A percentile compares a stretch with the other conserved stretches of the same genome.
These are phyloP conservation scores for Alsophila aescularia DNA, from an alignment of 2,888 invertebrate species.

Conservation along the genomic window DNA sequence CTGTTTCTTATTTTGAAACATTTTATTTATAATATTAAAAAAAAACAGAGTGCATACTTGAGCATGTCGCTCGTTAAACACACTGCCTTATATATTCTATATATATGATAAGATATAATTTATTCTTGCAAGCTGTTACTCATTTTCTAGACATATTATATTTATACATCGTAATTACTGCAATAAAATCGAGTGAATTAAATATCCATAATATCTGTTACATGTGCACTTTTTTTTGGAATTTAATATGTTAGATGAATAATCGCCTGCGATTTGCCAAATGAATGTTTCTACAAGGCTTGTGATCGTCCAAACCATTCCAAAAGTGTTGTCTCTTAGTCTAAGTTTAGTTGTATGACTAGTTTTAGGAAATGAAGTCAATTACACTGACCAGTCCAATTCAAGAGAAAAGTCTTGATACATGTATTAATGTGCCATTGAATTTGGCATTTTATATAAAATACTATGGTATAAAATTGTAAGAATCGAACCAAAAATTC, in stretches of 20 bases:
- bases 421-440: slow-evolving; percentile 19
- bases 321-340: slow-evolving; percentile 62
- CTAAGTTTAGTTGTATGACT: slow-evolving; percentile 40
- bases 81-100: slow-evolving; percentile 10
- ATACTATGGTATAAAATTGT: slow-evolving; percentile 28
- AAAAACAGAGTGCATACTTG: not conserved
- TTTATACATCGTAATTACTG: not conserved
- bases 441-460: slow-evolving; percentile 34
- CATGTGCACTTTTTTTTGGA: not conserved
- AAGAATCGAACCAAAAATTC: slow-evolving; percentile 32
- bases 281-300: slow-evolving; percentile 57
- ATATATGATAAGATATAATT: too few species aligned
- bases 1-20: not conserved
- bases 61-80: slow-evolving; percentile 1
- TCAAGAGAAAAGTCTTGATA: slow-evolving; percentile 7
- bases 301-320: slow-evolving; percentile 76
- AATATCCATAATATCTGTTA: not conserved
- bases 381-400: slow-evolving; percentile 13
- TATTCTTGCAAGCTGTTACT: slow-evolving; percentile 3
- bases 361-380: slow-evolving; percentile 3
- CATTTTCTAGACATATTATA: not conserved
- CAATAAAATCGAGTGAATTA: too few species aligned
- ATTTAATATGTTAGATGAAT: not conserved
- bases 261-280: slow-evolving; percentile 3
- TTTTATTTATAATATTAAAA: not conserved